phyloP scores from a whole-genome alignment of 37 sponge, comb jelly and placozoan genomes.

The Ephydatia muelleri region DNA sequence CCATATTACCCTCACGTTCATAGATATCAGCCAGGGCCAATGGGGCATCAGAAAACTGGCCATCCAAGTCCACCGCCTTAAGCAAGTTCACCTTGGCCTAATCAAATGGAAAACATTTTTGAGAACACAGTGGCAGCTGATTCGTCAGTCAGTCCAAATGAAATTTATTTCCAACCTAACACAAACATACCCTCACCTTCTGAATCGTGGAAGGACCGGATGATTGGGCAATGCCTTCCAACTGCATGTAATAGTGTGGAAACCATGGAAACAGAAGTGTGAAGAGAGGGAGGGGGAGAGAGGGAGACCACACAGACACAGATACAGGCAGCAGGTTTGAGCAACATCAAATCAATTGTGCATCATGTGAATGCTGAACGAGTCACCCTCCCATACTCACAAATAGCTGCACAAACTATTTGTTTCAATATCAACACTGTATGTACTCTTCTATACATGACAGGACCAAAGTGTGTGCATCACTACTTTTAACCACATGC shows the following conservation, averaged over 20 bases:
- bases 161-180: not conserved
- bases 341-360: too few relatives aligned
- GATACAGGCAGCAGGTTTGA: too few relatives aligned
- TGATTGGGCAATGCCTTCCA: conserved; percentile 34
- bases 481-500: too few relatives aligned
- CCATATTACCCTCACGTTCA: not conserved
- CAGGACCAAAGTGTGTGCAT: too few relatives aligned
- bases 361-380: too few relatives aligned
- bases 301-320: too few relatives aligned
- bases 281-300: too few relatives aligned
- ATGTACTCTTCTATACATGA: too few relatives aligned
- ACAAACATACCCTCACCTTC: conserved; percentile 15
- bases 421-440: too few relatives aligned
- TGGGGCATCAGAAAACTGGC: conserved; percentile 16
- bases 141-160: not conserved
- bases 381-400: too few relatives aligned
- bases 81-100: conserved; percentile 15
- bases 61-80: conserved; percentile 21
- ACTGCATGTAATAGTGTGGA: not conserved
- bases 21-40: conserved; percentile 6
- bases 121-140: not conserved
- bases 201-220: conserved; percentile 2
- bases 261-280: too few relatives aligned
- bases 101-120: not conserved
- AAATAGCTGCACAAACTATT: too few relatives aligned